These are phyloP conservation scores for Colletes gigas DNA, from an alignment of 1,140 invertebrate species.

Conservation along the genomic window DNA sequence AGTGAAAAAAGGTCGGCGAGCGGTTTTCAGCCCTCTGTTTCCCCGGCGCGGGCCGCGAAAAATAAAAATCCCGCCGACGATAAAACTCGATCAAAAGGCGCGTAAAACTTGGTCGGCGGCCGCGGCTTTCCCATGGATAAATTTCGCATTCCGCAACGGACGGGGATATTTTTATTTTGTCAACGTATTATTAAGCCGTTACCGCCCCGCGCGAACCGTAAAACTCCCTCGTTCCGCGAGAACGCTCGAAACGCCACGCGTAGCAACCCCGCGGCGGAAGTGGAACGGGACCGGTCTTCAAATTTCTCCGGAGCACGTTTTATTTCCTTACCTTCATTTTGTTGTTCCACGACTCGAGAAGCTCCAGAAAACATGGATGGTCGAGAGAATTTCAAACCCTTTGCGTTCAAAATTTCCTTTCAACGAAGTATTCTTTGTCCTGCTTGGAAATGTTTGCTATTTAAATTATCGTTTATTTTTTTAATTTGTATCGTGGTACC, in stretches of 20 bases:
- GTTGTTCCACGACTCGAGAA: neutral
- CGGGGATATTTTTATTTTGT: constrained; percentile 7
- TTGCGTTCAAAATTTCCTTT: too few relatives aligned
- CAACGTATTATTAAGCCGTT: constrained; percentile 30
- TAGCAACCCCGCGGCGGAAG: neutral
- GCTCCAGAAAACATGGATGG: neutral
- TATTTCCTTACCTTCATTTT: neutral
- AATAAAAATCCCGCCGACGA: constrained; percentile 14
- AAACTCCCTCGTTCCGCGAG: neutral
- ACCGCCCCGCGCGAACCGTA: constrained; percentile 15
- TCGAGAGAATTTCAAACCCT: too few relatives aligned
- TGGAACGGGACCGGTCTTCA: neutral
- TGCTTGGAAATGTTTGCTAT: too few relatives aligned
- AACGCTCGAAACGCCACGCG: constrained; percentile 2
- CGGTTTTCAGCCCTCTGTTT: neutral
- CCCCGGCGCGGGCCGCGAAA: neutral
- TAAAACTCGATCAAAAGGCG: neutral
- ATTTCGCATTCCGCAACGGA: neutral
- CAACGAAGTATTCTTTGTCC: too few relatives aligned
- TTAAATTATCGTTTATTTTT: too few relatives aligned
- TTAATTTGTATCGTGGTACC: too few relatives aligned
- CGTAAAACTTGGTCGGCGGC: neutral
- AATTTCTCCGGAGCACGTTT: constrained; percentile 9
- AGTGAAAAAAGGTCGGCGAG: neutral
- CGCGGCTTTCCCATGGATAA: constrained; percentile 1